phyloP scores from a whole-genome alignment of 2,113 vertebrate species.

The Chaetura pelagica region DNA sequence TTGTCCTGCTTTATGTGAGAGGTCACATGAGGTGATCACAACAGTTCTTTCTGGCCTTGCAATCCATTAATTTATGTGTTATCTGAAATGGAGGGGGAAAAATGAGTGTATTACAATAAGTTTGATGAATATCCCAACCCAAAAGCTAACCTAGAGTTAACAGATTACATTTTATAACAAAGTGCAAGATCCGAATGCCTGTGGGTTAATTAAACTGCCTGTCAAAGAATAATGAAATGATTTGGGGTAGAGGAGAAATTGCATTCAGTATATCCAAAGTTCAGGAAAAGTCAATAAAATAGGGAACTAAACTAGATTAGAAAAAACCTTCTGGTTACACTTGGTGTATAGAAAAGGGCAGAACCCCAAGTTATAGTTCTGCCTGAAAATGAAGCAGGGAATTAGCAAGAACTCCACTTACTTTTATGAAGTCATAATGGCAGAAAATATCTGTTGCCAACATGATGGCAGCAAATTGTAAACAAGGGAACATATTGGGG shows the following conservation, averaged over 20 bases:
- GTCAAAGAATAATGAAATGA: slow-evolving; percentile 27
- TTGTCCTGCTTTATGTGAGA: background rate
- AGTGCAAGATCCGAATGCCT: background rate
- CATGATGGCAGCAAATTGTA: background rate
- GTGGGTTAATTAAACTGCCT: slow-evolving; percentile 33
- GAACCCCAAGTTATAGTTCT: background rate
- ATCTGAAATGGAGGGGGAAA: background rate
- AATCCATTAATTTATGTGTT: background rate
- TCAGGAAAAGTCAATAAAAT: background rate
- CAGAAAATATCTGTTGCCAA: slow-evolving; percentile 12
- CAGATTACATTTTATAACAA: background rate
- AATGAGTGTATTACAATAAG: background rate
- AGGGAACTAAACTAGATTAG: background rate
- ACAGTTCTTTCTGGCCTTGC: background rate
- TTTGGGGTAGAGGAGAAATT: background rate
- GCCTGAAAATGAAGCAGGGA: background rate
- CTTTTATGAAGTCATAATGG: background rate
- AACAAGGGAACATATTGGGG: background rate
- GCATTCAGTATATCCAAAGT: background rate
- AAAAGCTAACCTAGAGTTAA: background rate
- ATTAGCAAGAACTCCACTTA: background rate
- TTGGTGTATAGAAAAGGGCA: background rate
- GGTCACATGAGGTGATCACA: background rate
- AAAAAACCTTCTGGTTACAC: background rate
- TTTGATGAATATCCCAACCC: slow-evolving; percentile 11